phyloP scores from a whole-genome alignment of 2,888 invertebrate species.

The Cephus spinipes region DNA sequence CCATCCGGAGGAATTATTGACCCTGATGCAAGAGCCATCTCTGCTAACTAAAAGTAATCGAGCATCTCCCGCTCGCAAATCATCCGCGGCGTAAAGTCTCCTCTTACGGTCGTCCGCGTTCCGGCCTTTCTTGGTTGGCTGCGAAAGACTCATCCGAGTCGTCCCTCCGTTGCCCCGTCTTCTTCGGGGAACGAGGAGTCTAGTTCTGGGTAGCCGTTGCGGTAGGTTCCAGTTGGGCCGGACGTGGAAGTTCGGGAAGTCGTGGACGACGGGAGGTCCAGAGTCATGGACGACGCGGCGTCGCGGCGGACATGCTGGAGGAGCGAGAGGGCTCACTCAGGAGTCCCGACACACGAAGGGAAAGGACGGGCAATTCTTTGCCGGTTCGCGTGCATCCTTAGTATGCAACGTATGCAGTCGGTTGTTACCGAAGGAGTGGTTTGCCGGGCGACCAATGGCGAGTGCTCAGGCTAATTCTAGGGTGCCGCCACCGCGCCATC shows the following conservation, averaged over 20 bases:
- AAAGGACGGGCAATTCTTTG: conserved; percentile 47
- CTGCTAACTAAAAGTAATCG: conserved; percentile 2
- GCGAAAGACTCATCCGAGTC: background rate
- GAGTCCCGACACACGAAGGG: background rate
- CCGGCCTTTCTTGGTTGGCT: background rate
- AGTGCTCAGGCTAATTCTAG: conserved; percentile 66
- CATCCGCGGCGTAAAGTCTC: conserved; percentile 1
- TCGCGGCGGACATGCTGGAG: background rate
- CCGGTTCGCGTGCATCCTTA: conserved; percentile 63
- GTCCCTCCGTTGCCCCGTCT: background rate
- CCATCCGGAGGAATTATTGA: conserved; percentile 5
- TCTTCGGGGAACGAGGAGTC: background rate
- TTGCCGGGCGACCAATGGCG: conserved; percentile 66
- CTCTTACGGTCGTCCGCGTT: background rate
- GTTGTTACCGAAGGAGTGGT: conserved; percentile 67
- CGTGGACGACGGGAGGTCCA: background rate
- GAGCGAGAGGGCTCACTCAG: background rate
- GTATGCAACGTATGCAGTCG: conserved; percentile 66
- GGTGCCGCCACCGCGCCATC: conserved; percentile 66
- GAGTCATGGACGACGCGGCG: no score
- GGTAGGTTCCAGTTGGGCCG: background rate
- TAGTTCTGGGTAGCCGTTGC: background rate
- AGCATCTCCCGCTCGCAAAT: background rate
- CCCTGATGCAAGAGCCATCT: background rate
- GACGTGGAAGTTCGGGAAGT: background rate